Percentiles rank a stretch among this genome's conserved stretches.
phyloP scores from a whole-genome alignment of 2,113 vertebrate genomes.

The Mesoclemmys tuberculata region DNA sequence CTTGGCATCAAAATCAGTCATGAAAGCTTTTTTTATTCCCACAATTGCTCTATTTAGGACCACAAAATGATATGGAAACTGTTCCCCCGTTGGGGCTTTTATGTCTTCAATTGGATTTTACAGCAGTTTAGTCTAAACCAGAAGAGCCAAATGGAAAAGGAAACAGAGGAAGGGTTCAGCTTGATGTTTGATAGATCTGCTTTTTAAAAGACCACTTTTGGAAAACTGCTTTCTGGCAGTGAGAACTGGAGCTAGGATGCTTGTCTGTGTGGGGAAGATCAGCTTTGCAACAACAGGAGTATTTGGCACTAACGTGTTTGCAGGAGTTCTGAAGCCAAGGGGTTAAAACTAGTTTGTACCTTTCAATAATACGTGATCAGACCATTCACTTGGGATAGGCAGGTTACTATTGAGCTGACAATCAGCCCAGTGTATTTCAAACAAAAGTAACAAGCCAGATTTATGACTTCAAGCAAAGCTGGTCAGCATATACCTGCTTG shows the following conservation, averaged over 20 bases:
- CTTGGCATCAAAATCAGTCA: neutral
- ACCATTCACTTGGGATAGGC: neutral
- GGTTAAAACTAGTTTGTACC: neutral
- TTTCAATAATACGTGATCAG: neutral
- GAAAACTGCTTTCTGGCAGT: neutral
- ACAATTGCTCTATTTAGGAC: neutral
- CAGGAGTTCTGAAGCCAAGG: neutral
- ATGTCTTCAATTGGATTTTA: neutral
- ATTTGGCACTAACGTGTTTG: neutral
- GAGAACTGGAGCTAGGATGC: neutral
- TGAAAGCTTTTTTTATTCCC: neutral
- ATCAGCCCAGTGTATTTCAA: neutral
- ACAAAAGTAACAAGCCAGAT: slow-evolving; percentile 14
- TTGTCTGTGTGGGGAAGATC: neutral
- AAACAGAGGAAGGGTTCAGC: neutral
- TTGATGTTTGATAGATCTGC: neutral
- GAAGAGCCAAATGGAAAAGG: neutral
- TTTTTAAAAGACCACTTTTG: neutral
- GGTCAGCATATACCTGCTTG: neutral
- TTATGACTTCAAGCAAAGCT: neutral
- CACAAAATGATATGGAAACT: neutral
- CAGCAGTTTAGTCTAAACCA: neutral
- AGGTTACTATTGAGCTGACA: neutral
- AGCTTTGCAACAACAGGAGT: neutral
- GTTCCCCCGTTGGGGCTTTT: neutral